These are phyloP conservation scores for Cataglyphis albicans DNA, from an alignment of 2,888 invertebrate genomes.

Conservation along the genomic window DNA sequence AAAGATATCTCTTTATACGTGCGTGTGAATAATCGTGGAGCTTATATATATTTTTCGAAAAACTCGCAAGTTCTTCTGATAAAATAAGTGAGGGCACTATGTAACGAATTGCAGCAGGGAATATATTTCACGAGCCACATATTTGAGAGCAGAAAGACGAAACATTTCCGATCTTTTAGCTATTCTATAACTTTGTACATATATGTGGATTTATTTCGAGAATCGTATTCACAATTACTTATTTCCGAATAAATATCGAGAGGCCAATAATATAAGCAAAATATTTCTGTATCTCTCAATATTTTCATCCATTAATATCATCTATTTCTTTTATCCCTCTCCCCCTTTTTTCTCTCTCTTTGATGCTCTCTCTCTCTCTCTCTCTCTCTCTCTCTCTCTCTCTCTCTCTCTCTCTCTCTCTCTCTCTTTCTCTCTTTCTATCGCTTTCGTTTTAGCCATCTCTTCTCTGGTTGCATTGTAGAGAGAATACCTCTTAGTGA, in stretches of 20 bases:
- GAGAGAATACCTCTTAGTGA: constrained; percentile 69
- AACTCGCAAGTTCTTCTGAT: neutral
- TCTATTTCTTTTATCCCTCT: constrained; percentile 3
- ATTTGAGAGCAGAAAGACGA: neutral
- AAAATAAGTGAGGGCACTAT: constrained; percentile 2
- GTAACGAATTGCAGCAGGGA: neutral
- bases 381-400: neutral
- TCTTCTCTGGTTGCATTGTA: constrained; percentile 47
- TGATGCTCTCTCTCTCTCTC: neutral
- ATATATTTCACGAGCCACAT: neutral
- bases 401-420: neutral
- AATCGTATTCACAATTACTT: constrained; percentile 25
- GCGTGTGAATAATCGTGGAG: neutral
- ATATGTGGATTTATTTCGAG: constrained; percentile 26
- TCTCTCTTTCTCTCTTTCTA: neutral
- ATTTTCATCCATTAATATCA: constrained; percentile 28
- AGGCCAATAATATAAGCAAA: constrained; percentile 40
- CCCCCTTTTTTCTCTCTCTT: neutral
- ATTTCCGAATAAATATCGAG: neutral
- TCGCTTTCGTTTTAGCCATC: constrained; percentile 19
- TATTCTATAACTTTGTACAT: constrained; percentile 21
- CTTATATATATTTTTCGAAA: neutral
- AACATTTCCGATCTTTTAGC: constrained; percentile 35
- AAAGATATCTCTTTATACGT: neutral
- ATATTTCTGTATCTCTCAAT: constrained; percentile 42